Evolutionary conservation across 2,113 vertebrate genomes (phyloP), one percentile per base, ranked within the genome.

Genomic region (Chaenogobius annularis): DNA sequence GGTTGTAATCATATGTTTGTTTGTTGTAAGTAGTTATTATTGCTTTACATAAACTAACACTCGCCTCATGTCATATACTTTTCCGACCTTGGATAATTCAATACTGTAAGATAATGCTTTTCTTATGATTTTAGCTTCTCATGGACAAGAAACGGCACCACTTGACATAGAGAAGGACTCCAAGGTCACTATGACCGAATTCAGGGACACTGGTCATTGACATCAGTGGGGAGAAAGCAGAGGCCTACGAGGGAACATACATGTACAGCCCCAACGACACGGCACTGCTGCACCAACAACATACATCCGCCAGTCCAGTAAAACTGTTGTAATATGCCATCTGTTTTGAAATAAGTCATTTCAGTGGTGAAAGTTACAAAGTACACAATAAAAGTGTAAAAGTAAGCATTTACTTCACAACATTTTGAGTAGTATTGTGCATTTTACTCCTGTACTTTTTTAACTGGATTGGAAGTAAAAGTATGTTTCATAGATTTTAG

Each of bases 101-200:
- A 5, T 10, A 11, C 6, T 3, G 8, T 23, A 19, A 54, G 1
- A 10, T 31, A 17, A 23, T 7, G 1, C 70, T 46, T 0, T 17
- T 70, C 1, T 70, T 48, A 10, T 35, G 22, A 31, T 44, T 66
- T 22, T 82, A 99, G 98, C 81, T 99, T 98, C 82, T 97, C 95
- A 10, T 99, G 97, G 97, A 98, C 96, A 0, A 94, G 95, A 77
- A 98, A 99, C 43, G 96, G 97, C 70, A 96, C 56, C 95, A 98
- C 92, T 99, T 99, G 96, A 98, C 80, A 95, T 95, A 61, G 97
- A 98, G 76, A 95, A 94, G 84, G 97, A 99, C 90, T 81, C 94
- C 66, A 94, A 95, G 68, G 95, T 99, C 83, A 93, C 93, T 81
- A 96, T 96, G 94, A 96, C 91, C 94, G 8, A 94, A 93, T 70